Evolutionary conservation across 2,113 vertebrate species (phyloP).

Genomic region (Ascaphus truei): DNA sequence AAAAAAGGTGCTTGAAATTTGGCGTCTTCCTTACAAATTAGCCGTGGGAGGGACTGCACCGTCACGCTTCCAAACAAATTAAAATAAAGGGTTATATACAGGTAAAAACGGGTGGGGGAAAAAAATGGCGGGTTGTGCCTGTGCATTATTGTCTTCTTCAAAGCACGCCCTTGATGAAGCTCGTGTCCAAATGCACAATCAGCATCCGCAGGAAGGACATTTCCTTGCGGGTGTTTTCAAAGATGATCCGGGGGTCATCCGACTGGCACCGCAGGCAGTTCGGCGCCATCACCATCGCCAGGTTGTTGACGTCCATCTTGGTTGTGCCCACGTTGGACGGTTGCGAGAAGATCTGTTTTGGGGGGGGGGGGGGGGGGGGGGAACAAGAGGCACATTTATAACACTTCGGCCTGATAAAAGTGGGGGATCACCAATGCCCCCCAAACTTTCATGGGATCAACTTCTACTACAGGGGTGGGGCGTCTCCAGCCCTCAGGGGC

Average conservation of each 20-base stretch:
- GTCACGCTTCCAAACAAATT: background rate
- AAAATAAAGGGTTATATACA: background rate
- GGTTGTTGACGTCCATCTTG: slow-evolving; percentile 91
- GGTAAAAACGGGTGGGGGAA: background rate
- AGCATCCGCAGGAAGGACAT: slow-evolving; percentile 89
- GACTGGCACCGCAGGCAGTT: slow-evolving; percentile 88
- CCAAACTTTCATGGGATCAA: too few species aligned
- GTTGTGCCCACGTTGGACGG: slow-evolving; percentile 82
- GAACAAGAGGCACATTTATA: too few species aligned
- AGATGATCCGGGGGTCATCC: slow-evolving; percentile 80
- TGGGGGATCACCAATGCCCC: background rate
- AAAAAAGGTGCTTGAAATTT: slow-evolving; percentile 1
- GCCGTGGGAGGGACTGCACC: slow-evolving; percentile 1
- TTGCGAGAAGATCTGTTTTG: slow-evolving; percentile 78
- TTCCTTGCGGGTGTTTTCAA: slow-evolving; percentile 87
- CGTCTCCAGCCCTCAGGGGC: too few species aligned
- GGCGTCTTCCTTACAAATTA: background rate
- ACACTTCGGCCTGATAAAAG: background rate
- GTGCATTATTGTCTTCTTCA: too few species aligned
- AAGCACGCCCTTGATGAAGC: slow-evolving; percentile 73
- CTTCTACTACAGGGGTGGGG: too few species aligned
- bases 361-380: background rate
- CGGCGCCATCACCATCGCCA: slow-evolving; percentile 92
- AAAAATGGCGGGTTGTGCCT: background rate
- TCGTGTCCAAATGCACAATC: slow-evolving; percentile 84